phyloP scores from a whole-genome alignment of 1,140 invertebrate genomes.

The Idris sp. region DNA sequence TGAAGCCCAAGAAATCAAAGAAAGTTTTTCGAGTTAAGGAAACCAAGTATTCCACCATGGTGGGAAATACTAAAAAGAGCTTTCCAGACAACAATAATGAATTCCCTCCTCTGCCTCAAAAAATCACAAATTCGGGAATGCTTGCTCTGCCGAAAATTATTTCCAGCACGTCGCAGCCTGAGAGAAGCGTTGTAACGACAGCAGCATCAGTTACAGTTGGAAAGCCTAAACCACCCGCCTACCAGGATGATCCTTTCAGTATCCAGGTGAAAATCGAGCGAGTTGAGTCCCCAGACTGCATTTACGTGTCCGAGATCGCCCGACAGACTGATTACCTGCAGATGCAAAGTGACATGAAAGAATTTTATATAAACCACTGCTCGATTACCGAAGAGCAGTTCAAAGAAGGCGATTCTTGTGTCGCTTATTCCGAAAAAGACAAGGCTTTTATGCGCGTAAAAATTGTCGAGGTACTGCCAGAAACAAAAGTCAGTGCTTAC shows the following conservation, averaged over 20 bases:
- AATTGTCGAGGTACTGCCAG: constrained; percentile 71
- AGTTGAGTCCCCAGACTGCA: constrained; percentile 77
- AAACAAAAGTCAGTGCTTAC: constrained; percentile 73
- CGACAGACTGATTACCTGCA: constrained; percentile 71
- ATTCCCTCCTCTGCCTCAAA: too few relatives aligned
- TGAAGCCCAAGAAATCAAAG: too few relatives aligned
- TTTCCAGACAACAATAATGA: too few relatives aligned
- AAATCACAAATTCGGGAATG: too few relatives aligned
- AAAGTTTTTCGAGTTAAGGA: too few relatives aligned
- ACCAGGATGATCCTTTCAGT: constrained; percentile 77
- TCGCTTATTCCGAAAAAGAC: constrained; percentile 73
- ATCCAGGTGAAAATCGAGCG: constrained; percentile 76
- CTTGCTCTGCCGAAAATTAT: too few relatives aligned
- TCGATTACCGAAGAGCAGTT: constrained; percentile 56
- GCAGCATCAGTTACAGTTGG: too few relatives aligned
- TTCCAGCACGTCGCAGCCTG: too few relatives aligned
- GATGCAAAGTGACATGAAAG: constrained; percentile 76
- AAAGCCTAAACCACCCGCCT: too few relatives aligned
- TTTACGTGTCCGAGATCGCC: constrained; percentile 77
- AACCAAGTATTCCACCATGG: too few relatives aligned
- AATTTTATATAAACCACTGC: constrained; percentile 74
- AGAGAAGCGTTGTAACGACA: too few relatives aligned
- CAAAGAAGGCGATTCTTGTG: constrained; percentile 74
- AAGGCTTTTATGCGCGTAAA: constrained; percentile 78
- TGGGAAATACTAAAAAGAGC: too few relatives aligned